Evolutionary conservation across 2,888 invertebrate genomes (phyloP), one percentile per base, ranked within the genome.

Genomic region (Scaptomyza polygonia): DNA sequence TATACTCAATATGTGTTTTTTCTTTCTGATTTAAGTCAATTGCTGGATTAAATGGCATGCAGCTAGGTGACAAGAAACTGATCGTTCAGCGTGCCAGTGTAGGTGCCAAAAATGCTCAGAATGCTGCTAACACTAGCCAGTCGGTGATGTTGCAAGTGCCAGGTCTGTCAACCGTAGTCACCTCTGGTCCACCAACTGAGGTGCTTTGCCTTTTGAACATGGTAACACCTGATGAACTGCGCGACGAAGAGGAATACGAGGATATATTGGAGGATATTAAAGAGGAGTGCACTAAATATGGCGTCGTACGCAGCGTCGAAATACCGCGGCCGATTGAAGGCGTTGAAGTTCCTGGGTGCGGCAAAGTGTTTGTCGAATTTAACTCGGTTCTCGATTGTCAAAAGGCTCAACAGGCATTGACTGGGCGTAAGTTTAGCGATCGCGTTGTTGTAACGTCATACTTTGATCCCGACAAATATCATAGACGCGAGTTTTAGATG

Each of bases 321-420:
- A 98, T 99, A 86, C 99, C 99, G 4, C 93, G 99, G 81, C 99
- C 99, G 1, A 98, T 99, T 86, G 97, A 97, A 91, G 98, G 98
- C 44, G 98, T 99, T 1, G 98, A 98, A 91, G 98, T 99, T 52
- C 97, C 98, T 65, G 99, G 99, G 58, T 97, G 98, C 93, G 99
- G 99, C 92, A 99, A 99, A 94, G 98, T 99, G 52, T 99, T 98
- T 92, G 98, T 99, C 56, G 99, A 99, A 93, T 99, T 99, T 92
- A 97, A 97, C 93, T 96, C 97, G 57, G 96, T 97, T 66, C 95
- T 96, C 45, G 99, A 99, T 91, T 99, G 99, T 91, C 99, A 99
- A 92, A 98, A 98, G 90, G 99, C 99, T 14, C 99, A 99, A 91
- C 98, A 99, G 89, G 97, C 98, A 0, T 93, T 99, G 30, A 98